phyloP scores from a whole-genome alignment of 2,797 vertebrate genomes.

The Pseudomugil tenellus region DNA sequence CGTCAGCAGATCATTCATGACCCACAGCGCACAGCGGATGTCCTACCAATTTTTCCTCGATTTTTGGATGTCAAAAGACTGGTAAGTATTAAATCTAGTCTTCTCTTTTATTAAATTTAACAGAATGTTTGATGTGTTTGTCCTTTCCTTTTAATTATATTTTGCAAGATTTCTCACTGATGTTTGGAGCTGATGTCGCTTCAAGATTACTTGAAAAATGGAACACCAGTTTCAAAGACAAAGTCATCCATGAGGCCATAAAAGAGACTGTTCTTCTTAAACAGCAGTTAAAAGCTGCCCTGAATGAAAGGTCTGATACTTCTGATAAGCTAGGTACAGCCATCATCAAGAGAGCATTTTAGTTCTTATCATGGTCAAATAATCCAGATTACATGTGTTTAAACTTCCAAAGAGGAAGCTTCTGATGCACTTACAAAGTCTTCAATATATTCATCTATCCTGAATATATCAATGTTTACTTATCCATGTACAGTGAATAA shows the following conservation, averaged over 20 bases:
- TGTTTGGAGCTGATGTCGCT: conserved; percentile 41
- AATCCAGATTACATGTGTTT: no score
- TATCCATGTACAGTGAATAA: no score
- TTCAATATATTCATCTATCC: no score
- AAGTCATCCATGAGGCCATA: conserved; percentile 11
- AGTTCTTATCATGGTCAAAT: no score
- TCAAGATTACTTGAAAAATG: conserved; percentile 43
- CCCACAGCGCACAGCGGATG: conserved; percentile 13
- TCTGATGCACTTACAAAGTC: no score
- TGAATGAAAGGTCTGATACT: not conserved
- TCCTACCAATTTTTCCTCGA: conserved; percentile 33
- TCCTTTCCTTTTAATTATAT: not conserved
- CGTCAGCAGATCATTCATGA: conserved; percentile 33
- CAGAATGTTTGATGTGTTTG: not conserved
- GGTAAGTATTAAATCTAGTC: conserved; percentile 2
- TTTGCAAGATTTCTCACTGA: conserved; percentile 7
- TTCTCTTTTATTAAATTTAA: no score
- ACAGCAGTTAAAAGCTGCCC: not conserved
- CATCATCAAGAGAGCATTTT: no score
- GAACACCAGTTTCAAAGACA: conserved; percentile 11
- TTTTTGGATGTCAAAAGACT: conserved; percentile 31
- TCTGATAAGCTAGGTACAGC: conserved; percentile 11
- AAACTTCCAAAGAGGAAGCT: no score
- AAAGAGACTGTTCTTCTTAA: not conserved
- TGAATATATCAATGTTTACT: no score